A percentile compares a stretch with the other conserved stretches of the same genome.
These are phyloP conservation scores for Zaprionus capensis DNA, from an alignment of 1,140 invertebrate genomes.

Conservation along the genomic window DNA sequence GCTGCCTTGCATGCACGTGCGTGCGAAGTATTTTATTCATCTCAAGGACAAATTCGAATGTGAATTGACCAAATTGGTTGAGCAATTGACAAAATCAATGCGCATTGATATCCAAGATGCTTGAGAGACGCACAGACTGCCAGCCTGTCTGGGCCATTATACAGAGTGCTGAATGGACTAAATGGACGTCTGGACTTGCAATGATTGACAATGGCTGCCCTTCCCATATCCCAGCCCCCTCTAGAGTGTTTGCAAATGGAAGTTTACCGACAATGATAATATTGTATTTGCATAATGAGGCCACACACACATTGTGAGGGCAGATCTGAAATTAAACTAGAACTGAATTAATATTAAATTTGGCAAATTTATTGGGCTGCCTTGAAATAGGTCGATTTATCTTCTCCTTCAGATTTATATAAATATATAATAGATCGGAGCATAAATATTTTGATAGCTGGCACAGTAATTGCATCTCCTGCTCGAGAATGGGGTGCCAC, in stretches of 20 bases:
- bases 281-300: conserved; percentile 30
- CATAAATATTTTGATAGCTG: conserved; percentile 4
- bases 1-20: not conserved
- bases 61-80: conserved; percentile 44
- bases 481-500: not conserved
- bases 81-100: conserved; percentile 54
- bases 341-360: conserved; percentile 2
- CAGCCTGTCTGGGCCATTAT: conserved; percentile 12
- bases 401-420: not conserved
- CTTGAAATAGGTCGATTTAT: not conserved
- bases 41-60: conserved; percentile 33
- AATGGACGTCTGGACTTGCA: conserved; percentile 9
- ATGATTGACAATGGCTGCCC: conserved; percentile 10
- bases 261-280: conserved; percentile 19
- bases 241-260: not conserved
- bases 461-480: not conserved
- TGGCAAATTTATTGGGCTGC: not conserved
- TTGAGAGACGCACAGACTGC: conserved; percentile 1
- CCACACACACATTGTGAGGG: conserved; percentile 2
- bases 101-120: conserved; percentile 31
- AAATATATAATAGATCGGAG: conserved; percentile 1
- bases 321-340: conserved; percentile 17
- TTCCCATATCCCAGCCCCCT: not conserved
- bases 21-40: conserved; percentile 3
- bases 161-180: conserved; percentile 2